These are phyloP conservation scores for Babyrousa celebensis DNA, from an alignment of 2,797 vertebrate genomes.

Conservation along the genomic window DNA sequence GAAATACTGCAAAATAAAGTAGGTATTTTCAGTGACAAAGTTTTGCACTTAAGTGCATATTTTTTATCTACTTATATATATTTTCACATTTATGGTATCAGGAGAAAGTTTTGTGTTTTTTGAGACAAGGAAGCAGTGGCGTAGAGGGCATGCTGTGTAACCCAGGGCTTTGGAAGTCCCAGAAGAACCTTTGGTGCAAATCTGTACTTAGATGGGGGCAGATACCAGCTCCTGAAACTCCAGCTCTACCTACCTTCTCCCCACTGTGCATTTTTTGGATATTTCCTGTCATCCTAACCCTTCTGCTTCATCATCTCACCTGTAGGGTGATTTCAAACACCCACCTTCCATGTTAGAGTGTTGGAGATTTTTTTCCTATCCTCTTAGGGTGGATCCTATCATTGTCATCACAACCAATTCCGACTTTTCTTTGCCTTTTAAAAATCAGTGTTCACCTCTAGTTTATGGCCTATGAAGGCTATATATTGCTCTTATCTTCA, in stretches of 20 bases:
- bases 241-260: too few species aligned
- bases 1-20: constrained; percentile 20
- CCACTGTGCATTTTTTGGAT: neutral
- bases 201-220: neutral
- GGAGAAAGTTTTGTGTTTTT: neutral
- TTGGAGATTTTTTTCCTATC: neutral
- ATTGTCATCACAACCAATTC: neutral
- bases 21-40: neutral
- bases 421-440: neutral
- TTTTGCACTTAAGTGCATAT: neutral
- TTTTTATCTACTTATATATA: neutral
- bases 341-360: neutral
- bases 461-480: neutral
- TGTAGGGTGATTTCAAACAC: neutral
- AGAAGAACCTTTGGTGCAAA: neutral
- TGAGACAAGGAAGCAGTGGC: neutral
- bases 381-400: neutral
- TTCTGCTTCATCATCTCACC: neutral
- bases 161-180: neutral
- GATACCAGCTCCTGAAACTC: neutral
- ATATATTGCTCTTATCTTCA: neutral
- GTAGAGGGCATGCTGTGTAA: neutral
- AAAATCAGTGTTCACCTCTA: neutral
- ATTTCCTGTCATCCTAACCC: neutral
- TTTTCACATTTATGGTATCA: neutral